A percentile compares a stretch with the other conserved stretches of the same genome.
Conservation (phyloP, 2,888 invertebrate genomes). For the Eilema griseolum region DNA sequence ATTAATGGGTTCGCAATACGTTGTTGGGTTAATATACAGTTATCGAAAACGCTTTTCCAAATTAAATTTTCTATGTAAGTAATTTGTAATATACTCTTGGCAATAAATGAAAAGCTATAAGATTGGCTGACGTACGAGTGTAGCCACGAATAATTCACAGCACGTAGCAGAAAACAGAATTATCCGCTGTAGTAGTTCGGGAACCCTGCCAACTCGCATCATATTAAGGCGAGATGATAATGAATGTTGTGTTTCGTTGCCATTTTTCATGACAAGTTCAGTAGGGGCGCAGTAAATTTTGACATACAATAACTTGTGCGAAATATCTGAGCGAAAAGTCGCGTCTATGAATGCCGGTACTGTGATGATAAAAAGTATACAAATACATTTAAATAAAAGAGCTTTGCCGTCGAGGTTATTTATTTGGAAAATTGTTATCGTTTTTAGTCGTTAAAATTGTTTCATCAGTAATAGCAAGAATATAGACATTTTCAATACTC, state of each 20-base stretch:
- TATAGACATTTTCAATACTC: conserved; percentile 61
- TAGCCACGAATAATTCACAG: conserved; percentile 71
- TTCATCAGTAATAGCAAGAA: conserved; percentile 51
- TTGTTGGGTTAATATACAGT: neutral
- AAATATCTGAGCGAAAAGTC: conserved; percentile 34
- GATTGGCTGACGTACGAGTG: conserved; percentile 52
- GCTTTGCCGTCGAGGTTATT: conserved; percentile 36
- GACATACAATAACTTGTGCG: conserved; percentile 48
- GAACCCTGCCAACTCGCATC: conserved; percentile 81
- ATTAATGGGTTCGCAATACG: neutral
- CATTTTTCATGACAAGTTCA: conserved; percentile 59
- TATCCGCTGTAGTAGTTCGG: conserved; percentile 70
- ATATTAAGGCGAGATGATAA: conserved; percentile 81
- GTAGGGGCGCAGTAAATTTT: conserved; percentile 47
- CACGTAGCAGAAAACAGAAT: conserved; percentile 81
- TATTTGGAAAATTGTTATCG: conserved; percentile 47
- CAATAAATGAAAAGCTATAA: conserved; percentile 35
- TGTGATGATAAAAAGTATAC: conserved; percentile 15
- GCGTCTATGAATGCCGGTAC: neutral
- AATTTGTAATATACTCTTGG: conserved; percentile 37
- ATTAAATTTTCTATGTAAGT: conserved; percentile 22
- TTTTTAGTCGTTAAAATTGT: conserved; percentile 48
- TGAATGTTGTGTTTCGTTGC: conserved; percentile 70
- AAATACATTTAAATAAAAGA: conserved; percentile 30
- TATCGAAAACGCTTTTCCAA: neutral